A percentile compares a stretch with the other conserved stretches of the same genome.
phyloP scores from a whole-genome alignment of 2,888 invertebrate genomes.

The Campopleginae sp. region DNA sequence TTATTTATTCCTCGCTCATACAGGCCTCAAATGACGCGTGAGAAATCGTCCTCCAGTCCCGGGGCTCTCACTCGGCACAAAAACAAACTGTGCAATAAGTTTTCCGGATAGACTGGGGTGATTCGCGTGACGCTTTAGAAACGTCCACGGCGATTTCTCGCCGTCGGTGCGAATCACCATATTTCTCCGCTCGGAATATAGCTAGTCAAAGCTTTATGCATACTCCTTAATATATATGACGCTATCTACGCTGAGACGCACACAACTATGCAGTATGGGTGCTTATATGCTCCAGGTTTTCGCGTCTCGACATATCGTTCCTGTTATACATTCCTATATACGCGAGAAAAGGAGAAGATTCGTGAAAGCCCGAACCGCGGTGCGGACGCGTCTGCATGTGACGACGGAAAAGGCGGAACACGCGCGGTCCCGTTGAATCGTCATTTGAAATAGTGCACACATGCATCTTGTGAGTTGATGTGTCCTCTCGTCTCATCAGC shows the following conservation, averaged over 20 bases:
- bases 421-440: slow-evolving; percentile 75
- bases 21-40: not conserved
- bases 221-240: not conserved
- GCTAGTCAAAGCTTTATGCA: slow-evolving; percentile 19
- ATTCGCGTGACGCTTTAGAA: slow-evolving; percentile 59
- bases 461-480: slow-evolving; percentile 77
- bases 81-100: slow-evolving; percentile 57
- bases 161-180: slow-evolving; percentile 59
- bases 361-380: slow-evolving; percentile 29
- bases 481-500: slow-evolving; percentile 61
- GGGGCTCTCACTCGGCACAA: slow-evolving; percentile 1
- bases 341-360: slow-evolving; percentile 44
- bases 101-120: slow-evolving; percentile 45
- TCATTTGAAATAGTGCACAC: slow-evolving; percentile 77
- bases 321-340: slow-evolving; percentile 38
- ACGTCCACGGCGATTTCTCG: slow-evolving; percentile 61
- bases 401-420: slow-evolving; percentile 58
- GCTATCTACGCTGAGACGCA: not conserved
- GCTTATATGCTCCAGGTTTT: slow-evolving; percentile 19
- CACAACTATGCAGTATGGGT: not conserved
- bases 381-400: slow-evolving; percentile 30
- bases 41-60: slow-evolving; percentile 1
- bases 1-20: slow-evolving; percentile 5
- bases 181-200: slow-evolving; percentile 48
- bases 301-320: not conserved